A percentile compares a stretch with the other conserved stretches of the same genome.
phyloP scores from a whole-genome alignment of 2,888 invertebrate genomes.

The Phengaris alcon region DNA sequence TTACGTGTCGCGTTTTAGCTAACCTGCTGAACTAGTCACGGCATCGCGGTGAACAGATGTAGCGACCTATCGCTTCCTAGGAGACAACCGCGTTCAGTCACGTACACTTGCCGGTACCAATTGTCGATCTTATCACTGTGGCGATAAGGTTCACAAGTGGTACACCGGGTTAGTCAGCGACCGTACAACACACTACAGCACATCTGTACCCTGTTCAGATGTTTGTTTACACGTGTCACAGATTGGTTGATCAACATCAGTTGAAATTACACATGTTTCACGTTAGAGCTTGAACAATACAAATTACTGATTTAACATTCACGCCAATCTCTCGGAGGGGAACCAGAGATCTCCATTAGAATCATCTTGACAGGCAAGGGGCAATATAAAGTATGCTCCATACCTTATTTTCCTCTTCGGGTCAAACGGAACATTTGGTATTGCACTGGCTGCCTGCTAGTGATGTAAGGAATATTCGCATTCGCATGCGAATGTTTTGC shows the following conservation, averaged over 20 bases:
- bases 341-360: too few relatives aligned
- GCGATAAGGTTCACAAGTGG: neutral
- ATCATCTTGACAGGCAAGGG: too few relatives aligned
- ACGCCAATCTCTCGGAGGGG: too few relatives aligned
- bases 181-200: neutral
- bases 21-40: constrained; percentile 18
- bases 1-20: constrained; percentile 4
- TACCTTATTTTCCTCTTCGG: too few relatives aligned
- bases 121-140: neutral
- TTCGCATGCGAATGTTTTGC: too few relatives aligned
- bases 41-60: neutral
- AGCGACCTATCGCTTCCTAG: constrained; percentile 1
- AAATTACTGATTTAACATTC: neutral
- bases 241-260: constrained; percentile 3
- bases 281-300: neutral
- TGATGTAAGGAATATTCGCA: too few relatives aligned
- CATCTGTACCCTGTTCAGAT: neutral
- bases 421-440: too few relatives aligned
- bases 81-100: neutral
- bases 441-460: too few relatives aligned
- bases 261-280: neutral
- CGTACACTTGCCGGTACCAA: too few relatives aligned
- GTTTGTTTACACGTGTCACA: constrained; percentile 3
- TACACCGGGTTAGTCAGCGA: neutral
- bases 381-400: too few relatives aligned